phyloP scores from a whole-genome alignment of 2,113 vertebrate genomes.

The Dasypus novemcinctus region DNA sequence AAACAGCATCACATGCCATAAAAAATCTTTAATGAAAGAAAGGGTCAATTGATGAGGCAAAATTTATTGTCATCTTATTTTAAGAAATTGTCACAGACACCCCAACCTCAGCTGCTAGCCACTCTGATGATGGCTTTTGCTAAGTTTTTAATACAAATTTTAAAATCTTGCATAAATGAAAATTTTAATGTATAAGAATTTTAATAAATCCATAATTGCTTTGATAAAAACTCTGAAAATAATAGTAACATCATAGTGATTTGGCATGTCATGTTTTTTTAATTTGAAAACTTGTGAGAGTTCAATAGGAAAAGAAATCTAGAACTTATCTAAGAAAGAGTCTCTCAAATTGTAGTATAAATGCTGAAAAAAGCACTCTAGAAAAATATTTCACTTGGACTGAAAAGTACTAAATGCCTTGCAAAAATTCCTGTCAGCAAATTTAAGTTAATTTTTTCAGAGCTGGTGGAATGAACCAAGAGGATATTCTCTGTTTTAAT shows the following conservation, averaged over 20 bases:
- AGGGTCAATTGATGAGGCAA: too few species aligned
- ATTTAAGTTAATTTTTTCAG: constrained; percentile 77
- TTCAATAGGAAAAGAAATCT: constrained; percentile 68
- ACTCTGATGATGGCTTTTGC: background rate
- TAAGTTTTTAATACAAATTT: background rate
- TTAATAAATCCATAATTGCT: background rate
- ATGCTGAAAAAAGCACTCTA: constrained; percentile 75
- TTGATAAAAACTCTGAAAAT: constrained; percentile 45
- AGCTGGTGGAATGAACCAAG: constrained; percentile 76
- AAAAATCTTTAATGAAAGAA: too few species aligned
- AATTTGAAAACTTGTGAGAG: constrained; percentile 68
- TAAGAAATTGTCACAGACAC: too few species aligned
- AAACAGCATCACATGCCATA: too few species aligned
- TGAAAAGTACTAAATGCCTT: constrained; percentile 75
- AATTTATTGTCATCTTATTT: too few species aligned
- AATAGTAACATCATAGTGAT: background rate
- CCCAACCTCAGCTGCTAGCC: too few species aligned
- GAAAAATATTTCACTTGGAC: constrained; percentile 85
- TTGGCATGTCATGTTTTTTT: constrained; percentile 38
- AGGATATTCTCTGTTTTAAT: constrained; percentile 72
- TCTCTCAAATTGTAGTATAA: constrained; percentile 75
- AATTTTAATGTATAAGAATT: background rate
- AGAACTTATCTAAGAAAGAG: constrained; percentile 76
- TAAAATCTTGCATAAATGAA: background rate
- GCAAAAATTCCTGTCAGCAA: constrained; percentile 79